Evolutionary conservation across 1,140 invertebrate genomes (phyloP).

Genomic region (Hesperophylax magnus): DNA sequence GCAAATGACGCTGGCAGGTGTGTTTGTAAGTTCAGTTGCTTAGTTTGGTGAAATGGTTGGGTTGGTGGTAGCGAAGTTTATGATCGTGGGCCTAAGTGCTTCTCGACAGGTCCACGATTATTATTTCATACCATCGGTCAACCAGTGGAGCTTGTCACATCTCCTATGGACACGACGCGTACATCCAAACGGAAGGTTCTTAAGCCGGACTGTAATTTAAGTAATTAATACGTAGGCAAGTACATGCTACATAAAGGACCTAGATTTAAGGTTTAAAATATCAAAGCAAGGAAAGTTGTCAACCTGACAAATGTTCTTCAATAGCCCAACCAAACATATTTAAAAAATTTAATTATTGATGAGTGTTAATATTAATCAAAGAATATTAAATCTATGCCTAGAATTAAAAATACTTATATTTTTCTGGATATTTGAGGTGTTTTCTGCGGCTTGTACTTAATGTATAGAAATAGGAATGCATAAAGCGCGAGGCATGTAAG

Average conservation of each 20-base stretch:
- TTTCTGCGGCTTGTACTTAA: conserved; percentile 38
- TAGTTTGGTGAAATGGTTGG: not conserved
- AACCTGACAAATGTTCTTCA: too few species aligned
- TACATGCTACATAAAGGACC: not conserved
- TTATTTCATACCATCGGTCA: conserved; percentile 41
- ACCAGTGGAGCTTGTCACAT: not conserved
- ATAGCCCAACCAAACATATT: too few species aligned
- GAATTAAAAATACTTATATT: conserved; percentile 3
- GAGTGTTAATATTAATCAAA: conserved; percentile 17
- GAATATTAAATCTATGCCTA: not conserved
- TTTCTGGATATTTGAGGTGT: conserved; percentile 36
- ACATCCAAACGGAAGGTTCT: not conserved
- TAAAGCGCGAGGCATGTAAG: not conserved
- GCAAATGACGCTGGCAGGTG: not conserved
- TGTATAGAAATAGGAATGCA: conserved; percentile 1
- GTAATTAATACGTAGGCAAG: not conserved
- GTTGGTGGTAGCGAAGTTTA: conserved; percentile 38
- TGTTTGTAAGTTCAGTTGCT: not conserved
- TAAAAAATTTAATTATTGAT: not conserved
- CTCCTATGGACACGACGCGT: conserved; percentile 21
- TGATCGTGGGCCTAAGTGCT: conserved; percentile 56
- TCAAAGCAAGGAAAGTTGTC: too few species aligned
- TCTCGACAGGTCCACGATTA: conserved; percentile 58
- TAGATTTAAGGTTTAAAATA: not conserved
- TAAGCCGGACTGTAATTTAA: conserved; percentile 1